These are phyloP conservation scores for Monomorium pharaonis DNA, from an alignment of 1,140 invertebrate genomes.

Conservation along the genomic window DNA sequence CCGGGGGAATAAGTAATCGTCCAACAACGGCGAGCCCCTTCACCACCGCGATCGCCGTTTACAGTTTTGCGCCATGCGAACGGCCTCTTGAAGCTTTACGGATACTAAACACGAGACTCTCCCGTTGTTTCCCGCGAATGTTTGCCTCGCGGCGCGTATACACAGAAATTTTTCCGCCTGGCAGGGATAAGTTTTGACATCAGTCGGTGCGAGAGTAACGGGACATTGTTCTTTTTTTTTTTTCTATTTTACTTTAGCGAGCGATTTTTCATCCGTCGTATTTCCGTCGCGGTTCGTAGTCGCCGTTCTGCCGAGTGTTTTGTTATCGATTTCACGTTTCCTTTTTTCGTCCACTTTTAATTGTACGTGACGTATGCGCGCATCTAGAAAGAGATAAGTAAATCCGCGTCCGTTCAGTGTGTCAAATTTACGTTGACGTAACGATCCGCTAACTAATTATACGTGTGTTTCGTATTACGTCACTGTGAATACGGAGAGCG, in stretches of 20 bases:
- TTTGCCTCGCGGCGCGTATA: neutral
- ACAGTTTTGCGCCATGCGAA: conserved; percentile 70
- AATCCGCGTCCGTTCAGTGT: neutral
- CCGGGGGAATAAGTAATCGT: conserved; percentile 65
- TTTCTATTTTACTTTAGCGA: no score
- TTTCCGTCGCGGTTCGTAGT: neutral
- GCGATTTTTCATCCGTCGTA: neutral
- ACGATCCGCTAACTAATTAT: conserved; percentile 1
- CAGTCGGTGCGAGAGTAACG: neutral
- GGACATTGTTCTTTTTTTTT: no score
- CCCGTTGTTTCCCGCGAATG: neutral
- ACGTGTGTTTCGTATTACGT: conserved; percentile 18
- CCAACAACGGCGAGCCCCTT: conserved; percentile 45
- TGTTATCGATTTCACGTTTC: neutral
- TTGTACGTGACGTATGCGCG: neutral
- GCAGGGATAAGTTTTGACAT: neutral
- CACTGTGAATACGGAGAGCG: neutral
- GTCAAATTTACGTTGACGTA: neutral
- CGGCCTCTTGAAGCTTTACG: conserved; percentile 61
- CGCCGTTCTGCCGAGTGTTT: neutral
- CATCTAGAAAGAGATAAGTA: neutral
- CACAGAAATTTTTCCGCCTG: conserved; percentile 15
- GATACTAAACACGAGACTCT: conserved; percentile 65
- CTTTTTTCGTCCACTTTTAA: neutral
- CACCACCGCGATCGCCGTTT: conserved; percentile 64